A percentile compares a stretch with the other conserved stretches of the same genome.
Conservation (phyloP, 1,140 invertebrate genomes). For the Tachypleus tridentatus region DNA sequence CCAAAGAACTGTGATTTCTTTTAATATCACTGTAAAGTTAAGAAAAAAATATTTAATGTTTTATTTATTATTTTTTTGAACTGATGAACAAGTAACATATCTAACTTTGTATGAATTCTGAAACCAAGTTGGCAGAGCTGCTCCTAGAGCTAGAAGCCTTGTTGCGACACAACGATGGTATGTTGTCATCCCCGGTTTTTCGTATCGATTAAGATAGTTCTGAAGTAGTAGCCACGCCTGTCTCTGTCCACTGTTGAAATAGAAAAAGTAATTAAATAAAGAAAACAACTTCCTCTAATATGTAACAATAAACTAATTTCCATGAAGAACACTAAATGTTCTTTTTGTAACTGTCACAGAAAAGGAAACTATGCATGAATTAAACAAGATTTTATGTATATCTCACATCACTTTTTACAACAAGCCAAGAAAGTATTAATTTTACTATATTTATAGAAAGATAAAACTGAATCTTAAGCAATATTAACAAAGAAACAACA, state of each 20-base stretch:
- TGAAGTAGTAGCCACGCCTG: slow-evolving; percentile 58
- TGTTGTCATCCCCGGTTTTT: slow-evolving; percentile 42
- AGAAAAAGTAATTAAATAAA: slow-evolving; percentile 34
- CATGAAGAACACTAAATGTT: not conserved
- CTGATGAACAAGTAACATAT: not conserved
- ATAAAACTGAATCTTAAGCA: too few relatives aligned
- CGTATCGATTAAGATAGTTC: slow-evolving; percentile 48
- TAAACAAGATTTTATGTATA: not conserved
- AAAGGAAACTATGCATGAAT: slow-evolving; percentile 15
- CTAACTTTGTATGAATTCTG: slow-evolving; percentile 54
- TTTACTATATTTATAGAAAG: not conserved
- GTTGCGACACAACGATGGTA: slow-evolving; percentile 52
- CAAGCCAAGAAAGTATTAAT: slow-evolving; percentile 9
- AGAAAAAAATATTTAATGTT: too few relatives aligned
- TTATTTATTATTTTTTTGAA: not conserved
- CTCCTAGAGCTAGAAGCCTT: slow-evolving; percentile 36
- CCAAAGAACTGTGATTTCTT: slow-evolving; percentile 1
- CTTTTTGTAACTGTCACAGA: not conserved
- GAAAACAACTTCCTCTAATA: too few relatives aligned
- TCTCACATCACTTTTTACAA: slow-evolving; percentile 13
- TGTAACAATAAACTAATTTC: not conserved
- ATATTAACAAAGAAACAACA: too few relatives aligned
- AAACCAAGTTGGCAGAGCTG: slow-evolving; percentile 61
- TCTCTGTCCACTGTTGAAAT: slow-evolving; percentile 41
- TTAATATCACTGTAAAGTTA: slow-evolving; percentile 3